Base-by-base conservation (phyloP, 2,888 invertebrate species). In the Chironomus riparius region DNA sequence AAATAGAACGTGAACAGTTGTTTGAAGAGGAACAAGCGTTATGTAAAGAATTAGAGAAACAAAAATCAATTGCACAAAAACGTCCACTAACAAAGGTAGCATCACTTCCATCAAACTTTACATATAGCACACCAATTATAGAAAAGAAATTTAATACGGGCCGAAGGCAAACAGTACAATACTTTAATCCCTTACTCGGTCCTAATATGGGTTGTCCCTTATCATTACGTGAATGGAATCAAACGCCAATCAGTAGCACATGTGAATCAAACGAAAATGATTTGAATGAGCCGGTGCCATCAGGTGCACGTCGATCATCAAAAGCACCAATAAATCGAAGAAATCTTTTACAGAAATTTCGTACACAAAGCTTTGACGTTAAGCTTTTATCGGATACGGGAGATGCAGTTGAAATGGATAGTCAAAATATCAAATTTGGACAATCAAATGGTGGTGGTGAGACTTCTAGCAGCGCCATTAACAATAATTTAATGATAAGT, bases 91-190 rank as follows among this genome's bases (percentile, higher is more conserved):
- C 82, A 84, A 85, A 85, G 85, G 90, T 93, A 80, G 89, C 91
- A 78, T 94, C 94, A 77, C 87, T 94, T 79, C 94, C 94, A 76
- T 90, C 92, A 76, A 92, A 94, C 84, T 94, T 94, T 83, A 92
- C 90, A 47, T 94, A 93, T 85, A 92, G 91, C 83, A 91, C 92
- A 78, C 91, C 91, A 4, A 82, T 83, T 72, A 78, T 84, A 78
- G 85, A 84, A 48, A 84, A 83, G 77, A 83, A 83, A 77, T 82
- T 82, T 47, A 80, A 81, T 2, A 77, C 78, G 21, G 80, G 80
- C 10, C 81, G 84, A 12, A 82, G 84, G 13, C 84, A 84, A 78
- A 84, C 85, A 50, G 79, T 84, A 4, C 84, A 85, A 76, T 83
- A 83, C 77, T 83, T 84, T 74, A 82, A 83, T 78, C 74, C 74